phyloP scores from a whole-genome alignment of 2,888 invertebrate genomes.

The Copidosoma aretas region DNA sequence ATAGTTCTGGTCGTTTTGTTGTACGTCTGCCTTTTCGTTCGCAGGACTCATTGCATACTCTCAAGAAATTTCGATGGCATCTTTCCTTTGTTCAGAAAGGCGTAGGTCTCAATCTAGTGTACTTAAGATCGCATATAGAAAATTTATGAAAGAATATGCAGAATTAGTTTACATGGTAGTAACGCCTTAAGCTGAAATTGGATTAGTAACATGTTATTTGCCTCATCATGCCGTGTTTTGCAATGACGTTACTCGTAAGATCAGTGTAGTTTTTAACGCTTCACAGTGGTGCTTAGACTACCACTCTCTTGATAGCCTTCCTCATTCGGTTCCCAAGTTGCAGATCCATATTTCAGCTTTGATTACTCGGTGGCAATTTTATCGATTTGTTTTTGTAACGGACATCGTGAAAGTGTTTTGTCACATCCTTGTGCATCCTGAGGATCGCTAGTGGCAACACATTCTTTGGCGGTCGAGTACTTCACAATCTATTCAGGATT shows the following conservation, averaged over 20 bases:
- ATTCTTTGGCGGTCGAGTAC: slow-evolving; percentile 45
- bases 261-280: background rate
- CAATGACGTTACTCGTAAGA: background rate
- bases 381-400: slow-evolving; percentile 30
- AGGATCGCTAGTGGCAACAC: slow-evolving; percentile 44
- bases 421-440: slow-evolving; percentile 41
- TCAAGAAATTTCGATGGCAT: background rate
- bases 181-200: too few relatives aligned
- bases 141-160: slow-evolving; percentile 5
- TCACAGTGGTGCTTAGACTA: background rate
- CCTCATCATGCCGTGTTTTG: background rate
- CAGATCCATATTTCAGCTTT: background rate
- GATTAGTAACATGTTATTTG: too few relatives aligned
- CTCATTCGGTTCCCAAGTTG: background rate
- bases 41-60: background rate
- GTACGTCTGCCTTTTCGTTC: too few relatives aligned
- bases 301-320: background rate
- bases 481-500: too few relatives aligned
- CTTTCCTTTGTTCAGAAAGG: background rate
- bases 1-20: too few relatives aligned
- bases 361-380: too few relatives aligned
- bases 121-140: background rate
- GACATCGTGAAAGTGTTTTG: slow-evolving; percentile 22
- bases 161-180: too few relatives aligned
- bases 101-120: too few relatives aligned